phyloP scores from a whole-genome alignment of 2,113 vertebrate genomes.

The Leptobrachium ailaonicum region DNA sequence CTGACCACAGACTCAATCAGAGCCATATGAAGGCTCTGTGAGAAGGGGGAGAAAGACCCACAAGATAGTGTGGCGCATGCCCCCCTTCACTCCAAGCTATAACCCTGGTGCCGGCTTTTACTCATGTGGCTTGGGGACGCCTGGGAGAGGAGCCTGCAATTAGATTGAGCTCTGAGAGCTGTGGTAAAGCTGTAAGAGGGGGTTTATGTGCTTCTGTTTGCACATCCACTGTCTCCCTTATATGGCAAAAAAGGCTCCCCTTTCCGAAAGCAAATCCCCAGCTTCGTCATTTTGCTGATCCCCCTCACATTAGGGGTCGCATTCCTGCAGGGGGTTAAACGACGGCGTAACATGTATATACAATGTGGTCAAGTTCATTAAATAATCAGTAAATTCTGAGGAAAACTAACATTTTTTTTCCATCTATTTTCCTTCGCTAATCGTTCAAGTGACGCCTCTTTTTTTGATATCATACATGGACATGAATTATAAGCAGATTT shows the following conservation, averaged over 20 bases:
- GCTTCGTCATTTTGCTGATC: neutral
- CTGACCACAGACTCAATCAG: slow-evolving; percentile 49
- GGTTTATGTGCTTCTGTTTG: slow-evolving; percentile 48
- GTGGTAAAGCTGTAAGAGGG: slow-evolving; percentile 42
- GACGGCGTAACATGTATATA: neutral
- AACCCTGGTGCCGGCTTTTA: slow-evolving; percentile 48
- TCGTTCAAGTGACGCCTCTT: too few relatives aligned
- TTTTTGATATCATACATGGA: too few relatives aligned
- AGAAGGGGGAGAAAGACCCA: slow-evolving; percentile 37
- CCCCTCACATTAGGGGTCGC: neutral
- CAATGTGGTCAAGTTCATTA: neutral
- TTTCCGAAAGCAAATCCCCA: neutral
- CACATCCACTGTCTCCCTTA: slow-evolving; percentile 40
- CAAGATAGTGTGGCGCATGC: slow-evolving; percentile 42
- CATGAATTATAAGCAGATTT: too few relatives aligned
- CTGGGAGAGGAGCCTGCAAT: slow-evolving; percentile 50
- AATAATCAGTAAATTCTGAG: too few relatives aligned
- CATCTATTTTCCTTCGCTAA: too few relatives aligned
- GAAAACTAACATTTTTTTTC: too few relatives aligned
- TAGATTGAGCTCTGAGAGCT: slow-evolving; percentile 46
- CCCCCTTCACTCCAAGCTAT: slow-evolving; percentile 30
- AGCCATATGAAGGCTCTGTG: slow-evolving; percentile 42
- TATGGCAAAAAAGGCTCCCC: slow-evolving; percentile 24
- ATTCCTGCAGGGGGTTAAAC: neutral
- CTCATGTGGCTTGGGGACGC: slow-evolving; percentile 49